Evolutionary conservation across 2,888 invertebrate species (phyloP).

Genomic region (Parnassius mnemosyne): DNA sequence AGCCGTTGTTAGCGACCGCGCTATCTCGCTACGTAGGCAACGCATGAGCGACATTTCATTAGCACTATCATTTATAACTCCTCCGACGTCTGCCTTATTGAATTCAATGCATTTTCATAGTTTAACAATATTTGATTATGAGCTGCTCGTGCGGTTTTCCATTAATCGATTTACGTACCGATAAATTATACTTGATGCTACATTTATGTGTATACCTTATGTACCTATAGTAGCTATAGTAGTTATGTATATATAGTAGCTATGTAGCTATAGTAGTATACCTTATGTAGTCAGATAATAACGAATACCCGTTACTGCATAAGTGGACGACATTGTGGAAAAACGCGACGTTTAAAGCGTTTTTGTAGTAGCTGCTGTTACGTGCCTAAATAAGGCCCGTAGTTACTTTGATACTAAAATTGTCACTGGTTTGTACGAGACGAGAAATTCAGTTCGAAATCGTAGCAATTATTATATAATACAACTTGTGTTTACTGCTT

Average conservation of each 20-base stretch:
- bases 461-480: conserved; percentile 21
- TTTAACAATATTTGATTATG: conserved; percentile 27
- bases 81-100: conserved; percentile 29
- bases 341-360: not conserved
- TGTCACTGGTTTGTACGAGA: conserved; percentile 6
- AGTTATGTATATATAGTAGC: no score
- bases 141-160: conserved; percentile 13
- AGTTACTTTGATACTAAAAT: conserved; percentile 16
- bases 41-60: conserved; percentile 33
- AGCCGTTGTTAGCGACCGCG: conserved; percentile 26
- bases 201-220: conserved; percentile 4
- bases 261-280: not conserved
- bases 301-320: conserved; percentile 13
- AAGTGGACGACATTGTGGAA: conserved; percentile 6
- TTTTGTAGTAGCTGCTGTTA: not conserved
- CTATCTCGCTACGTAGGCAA: conserved; percentile 26
- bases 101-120: conserved; percentile 23
- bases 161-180: conserved; percentile 20
- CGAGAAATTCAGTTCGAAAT: conserved; percentile 16
- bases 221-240: no score
- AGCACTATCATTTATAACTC: conserved; percentile 32
- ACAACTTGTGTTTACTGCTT: conserved; percentile 2
- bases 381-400: conserved; percentile 2
- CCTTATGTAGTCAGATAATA: conserved; percentile 17
- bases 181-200: conserved; percentile 17